Conservation (phyloP, 2,797 vertebrate species). For the Siniperca obscura region DNA sequence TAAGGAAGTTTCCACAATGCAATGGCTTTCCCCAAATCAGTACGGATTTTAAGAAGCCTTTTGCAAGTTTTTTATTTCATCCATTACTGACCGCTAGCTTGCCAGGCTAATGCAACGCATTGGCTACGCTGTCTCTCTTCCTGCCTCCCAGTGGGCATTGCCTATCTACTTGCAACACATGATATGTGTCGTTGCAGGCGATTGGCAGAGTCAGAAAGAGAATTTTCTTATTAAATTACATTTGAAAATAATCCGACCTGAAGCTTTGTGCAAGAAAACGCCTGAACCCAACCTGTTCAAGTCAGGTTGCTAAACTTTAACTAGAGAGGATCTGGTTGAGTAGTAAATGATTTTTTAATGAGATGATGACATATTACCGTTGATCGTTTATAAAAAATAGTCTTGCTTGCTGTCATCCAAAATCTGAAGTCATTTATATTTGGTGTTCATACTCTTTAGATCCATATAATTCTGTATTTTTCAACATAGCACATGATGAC, state of each 20-base stretch:
- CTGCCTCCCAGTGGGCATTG: not conserved
- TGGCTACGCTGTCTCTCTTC: not conserved
- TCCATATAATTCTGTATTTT: conserved; percentile 4
- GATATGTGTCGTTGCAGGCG: not conserved
- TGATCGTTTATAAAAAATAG: not conserved
- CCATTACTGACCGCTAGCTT: not conserved
- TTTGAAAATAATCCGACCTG: not conserved
- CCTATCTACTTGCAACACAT: not conserved
- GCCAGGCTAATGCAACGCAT: not conserved
- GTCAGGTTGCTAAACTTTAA: not conserved
- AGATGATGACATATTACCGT: not conserved
- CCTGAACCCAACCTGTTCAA: not conserved
- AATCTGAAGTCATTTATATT: not conserved
- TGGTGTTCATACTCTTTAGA: conserved; percentile 3
- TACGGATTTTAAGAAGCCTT: not conserved
- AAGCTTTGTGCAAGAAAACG: not conserved
- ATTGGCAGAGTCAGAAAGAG: not conserved
- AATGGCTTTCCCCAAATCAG: too few species aligned
- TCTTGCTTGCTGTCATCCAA: not conserved
- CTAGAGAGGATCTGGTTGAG: not conserved
- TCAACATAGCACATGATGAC: not conserved
- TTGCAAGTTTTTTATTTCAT: conserved; percentile 1
- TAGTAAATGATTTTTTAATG: not conserved
- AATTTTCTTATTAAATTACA: not conserved
- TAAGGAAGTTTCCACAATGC: not conserved